Percentiles rank a stretch among this genome's conserved stretches.
Conservation (phyloP, 2,113 vertebrate genomes). For the Talpa occidentalis region DNA sequence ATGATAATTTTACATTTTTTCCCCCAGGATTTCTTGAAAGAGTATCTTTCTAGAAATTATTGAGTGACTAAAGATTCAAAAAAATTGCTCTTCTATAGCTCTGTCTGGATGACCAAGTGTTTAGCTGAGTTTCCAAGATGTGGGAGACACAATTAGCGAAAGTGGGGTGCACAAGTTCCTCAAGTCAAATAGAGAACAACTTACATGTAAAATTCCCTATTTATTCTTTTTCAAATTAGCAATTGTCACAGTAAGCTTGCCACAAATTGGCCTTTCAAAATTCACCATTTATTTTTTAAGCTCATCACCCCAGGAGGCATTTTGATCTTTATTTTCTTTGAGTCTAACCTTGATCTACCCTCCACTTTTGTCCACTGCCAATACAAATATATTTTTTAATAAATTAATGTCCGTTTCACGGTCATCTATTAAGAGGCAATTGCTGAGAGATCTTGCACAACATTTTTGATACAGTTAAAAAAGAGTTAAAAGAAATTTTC, state of each 20-base stretch:
- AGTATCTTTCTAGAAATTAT: slow-evolving; percentile 46
- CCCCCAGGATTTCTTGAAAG: slow-evolving; percentile 37
- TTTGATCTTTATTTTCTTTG: slow-evolving; percentile 68
- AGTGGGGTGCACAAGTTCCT: slow-evolving; percentile 29
- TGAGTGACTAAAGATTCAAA: slow-evolving; percentile 62
- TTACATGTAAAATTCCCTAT: background rate
- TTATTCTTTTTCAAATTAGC: slow-evolving; percentile 47
- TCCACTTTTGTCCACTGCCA: slow-evolving; percentile 55
- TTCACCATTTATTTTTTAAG: slow-evolving; percentile 5
- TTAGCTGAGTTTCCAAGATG: slow-evolving; percentile 64
- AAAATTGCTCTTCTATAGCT: background rate
- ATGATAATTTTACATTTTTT: slow-evolving; percentile 60
- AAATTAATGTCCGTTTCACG: slow-evolving; percentile 60
- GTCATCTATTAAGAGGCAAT: slow-evolving; percentile 50
- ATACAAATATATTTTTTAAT: slow-evolving; percentile 52
- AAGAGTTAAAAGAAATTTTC: slow-evolving; percentile 85
- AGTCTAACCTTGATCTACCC: slow-evolving; percentile 68
- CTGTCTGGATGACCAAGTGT: slow-evolving; percentile 39
- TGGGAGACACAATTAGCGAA: background rate
- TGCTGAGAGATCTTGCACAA: slow-evolving; percentile 49
- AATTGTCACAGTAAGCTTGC: slow-evolving; percentile 14
- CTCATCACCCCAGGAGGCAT: background rate
- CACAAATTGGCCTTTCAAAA: slow-evolving; percentile 49
- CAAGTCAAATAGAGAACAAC: slow-evolving; percentile 55
- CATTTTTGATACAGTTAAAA: slow-evolving; percentile 62